Percentiles rank a stretch among this genome's conserved stretches.
These are phyloP conservation scores for Rapana venosa DNA, from an alignment of 2,888 invertebrate genomes.

Conservation along the genomic window DNA sequence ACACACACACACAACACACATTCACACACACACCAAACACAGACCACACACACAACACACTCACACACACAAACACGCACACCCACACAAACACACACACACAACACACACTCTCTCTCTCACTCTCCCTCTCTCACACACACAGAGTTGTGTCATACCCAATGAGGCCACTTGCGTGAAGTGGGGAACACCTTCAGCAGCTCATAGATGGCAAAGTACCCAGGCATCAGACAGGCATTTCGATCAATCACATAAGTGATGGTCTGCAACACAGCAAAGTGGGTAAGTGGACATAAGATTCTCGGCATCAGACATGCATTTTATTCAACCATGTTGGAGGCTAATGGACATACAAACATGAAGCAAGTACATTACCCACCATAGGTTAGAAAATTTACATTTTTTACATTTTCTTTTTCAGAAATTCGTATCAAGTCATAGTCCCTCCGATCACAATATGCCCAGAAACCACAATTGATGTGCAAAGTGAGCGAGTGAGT, in stretches of 20 bases:
- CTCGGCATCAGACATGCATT: too few relatives aligned
- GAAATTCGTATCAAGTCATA: too few relatives aligned
- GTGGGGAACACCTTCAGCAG: constrained; percentile 92
- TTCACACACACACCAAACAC: background rate
- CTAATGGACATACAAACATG: too few relatives aligned
- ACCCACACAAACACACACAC: background rate
- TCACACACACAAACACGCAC: background rate
- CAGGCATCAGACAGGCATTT: constrained; percentile 93
- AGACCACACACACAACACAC: background rate
- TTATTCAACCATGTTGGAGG: too few relatives aligned
- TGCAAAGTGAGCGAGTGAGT: too few relatives aligned
- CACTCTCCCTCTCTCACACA: too few relatives aligned
- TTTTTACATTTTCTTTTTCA: too few relatives aligned
- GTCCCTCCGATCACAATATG: too few relatives aligned
- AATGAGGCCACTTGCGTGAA: constrained; percentile 91
- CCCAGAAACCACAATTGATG: too few relatives aligned
- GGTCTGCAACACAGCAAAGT: constrained; percentile 11
- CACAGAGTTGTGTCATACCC: constrained; percentile 84
- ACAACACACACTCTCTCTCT: too few relatives aligned
- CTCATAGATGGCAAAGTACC: constrained; percentile 96
- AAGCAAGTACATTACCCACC: too few relatives aligned
- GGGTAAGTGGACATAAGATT: too few relatives aligned
- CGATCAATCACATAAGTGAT: constrained; percentile 86
- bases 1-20: background rate
- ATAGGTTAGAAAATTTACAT: background rate